phyloP scores from a whole-genome alignment of 2,113 vertebrate genomes.

The Psettodes erumei region DNA sequence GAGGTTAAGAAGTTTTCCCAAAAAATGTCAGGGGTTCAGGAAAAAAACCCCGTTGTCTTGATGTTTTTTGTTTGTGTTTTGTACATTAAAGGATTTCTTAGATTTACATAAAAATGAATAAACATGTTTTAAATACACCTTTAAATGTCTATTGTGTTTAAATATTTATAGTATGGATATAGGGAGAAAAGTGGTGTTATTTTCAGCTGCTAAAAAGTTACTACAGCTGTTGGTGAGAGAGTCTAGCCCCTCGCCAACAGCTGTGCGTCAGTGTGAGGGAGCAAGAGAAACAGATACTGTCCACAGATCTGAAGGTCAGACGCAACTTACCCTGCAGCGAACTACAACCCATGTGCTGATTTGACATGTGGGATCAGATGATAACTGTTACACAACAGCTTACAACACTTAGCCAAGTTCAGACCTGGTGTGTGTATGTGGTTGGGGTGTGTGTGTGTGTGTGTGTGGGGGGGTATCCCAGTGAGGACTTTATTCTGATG shows the following conservation, averaged over 20 bases:
- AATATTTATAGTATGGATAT: not conserved
- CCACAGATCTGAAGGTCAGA: slow-evolving; percentile 64
- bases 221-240: too few relatives aligned
- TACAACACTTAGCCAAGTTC: slow-evolving; percentile 35
- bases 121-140: too few relatives aligned
- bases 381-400: slow-evolving; percentile 49
- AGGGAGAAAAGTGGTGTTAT: not conserved
- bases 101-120: too few relatives aligned
- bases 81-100: too few relatives aligned
- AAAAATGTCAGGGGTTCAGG: too few relatives aligned
- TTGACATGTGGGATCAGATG: slow-evolving; percentile 58
- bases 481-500: too few relatives aligned
- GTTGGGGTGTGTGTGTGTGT: not conserved
- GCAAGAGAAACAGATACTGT: slow-evolving; percentile 41
- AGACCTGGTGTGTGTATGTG: slow-evolving; percentile 3
- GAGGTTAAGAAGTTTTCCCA: too few relatives aligned
- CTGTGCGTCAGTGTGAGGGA: slow-evolving; percentile 37
- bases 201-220: slow-evolving; percentile 12
- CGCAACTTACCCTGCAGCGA: slow-evolving; percentile 35
- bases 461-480: not conserved
- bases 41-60: too few relatives aligned
- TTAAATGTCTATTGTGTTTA: not conserved
- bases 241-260: too few relatives aligned
- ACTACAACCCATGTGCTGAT: slow-evolving; percentile 43
- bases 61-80: too few relatives aligned